phyloP scores from a whole-genome alignment of 2,888 invertebrate species.

The Lamellibrachia satsuma region DNA sequence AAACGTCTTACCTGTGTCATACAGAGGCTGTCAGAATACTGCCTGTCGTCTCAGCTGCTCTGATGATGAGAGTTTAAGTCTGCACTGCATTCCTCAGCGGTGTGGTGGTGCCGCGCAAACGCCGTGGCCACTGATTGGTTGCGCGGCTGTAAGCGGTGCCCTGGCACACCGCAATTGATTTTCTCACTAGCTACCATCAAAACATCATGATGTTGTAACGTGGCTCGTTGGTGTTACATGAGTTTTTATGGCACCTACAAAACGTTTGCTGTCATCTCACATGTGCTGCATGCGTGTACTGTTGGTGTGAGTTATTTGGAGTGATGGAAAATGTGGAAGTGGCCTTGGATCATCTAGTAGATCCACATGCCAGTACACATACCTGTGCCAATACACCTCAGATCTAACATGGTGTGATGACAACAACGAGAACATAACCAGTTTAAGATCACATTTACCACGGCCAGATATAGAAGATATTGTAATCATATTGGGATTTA shows the following conservation, averaged over 20 bases:
- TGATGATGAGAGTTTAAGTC: background rate
- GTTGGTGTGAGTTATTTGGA: background rate
- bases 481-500: too few species aligned
- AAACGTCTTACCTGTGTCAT: background rate
- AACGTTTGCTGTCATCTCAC: background rate
- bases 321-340: background rate
- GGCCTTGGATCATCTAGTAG: background rate
- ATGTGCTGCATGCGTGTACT: background rate
- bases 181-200: background rate
- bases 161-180: background rate
- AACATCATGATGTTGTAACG: background rate
- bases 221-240: background rate
- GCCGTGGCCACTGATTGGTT: background rate
- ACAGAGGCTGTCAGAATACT: background rate
- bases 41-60: background rate
- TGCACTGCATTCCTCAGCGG: background rate
- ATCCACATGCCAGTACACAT: too few species aligned
- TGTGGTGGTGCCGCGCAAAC: background rate
- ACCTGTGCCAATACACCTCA: too few species aligned
- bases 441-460: too few species aligned
- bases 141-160: background rate
- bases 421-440: too few species aligned
- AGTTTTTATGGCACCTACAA: background rate
- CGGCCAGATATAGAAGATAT: too few species aligned
- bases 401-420: too few species aligned